Evolutionary conservation across 2,888 invertebrate genomes (phyloP).

Genomic region (Athalia rosae): DNA sequence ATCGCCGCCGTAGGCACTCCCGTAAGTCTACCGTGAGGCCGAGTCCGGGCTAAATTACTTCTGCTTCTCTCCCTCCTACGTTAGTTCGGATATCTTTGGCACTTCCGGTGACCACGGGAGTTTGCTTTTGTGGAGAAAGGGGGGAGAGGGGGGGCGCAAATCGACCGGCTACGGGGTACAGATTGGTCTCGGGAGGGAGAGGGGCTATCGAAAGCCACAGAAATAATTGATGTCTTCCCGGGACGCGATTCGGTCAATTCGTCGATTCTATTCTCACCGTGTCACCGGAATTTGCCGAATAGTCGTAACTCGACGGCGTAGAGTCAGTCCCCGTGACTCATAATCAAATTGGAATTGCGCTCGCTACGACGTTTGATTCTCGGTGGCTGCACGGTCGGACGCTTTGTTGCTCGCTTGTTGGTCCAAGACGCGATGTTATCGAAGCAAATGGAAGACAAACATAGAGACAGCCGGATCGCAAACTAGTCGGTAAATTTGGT

Average conservation of each 20-base stretch:
- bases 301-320: too few species aligned
- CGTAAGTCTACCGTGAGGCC: conserved; percentile 21
- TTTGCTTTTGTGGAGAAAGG: conserved; percentile 16
- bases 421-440: not conserved
- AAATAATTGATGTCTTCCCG: too few species aligned
- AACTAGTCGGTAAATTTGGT: too few species aligned
- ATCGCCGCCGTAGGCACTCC: conserved; percentile 28
- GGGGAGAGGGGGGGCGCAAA: too few species aligned
- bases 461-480: not conserved
- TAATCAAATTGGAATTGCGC: conserved; percentile 14
- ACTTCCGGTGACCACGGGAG: conserved; percentile 22
- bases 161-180: too few species aligned
- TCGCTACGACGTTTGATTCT: not conserved
- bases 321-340: conserved; percentile 1
- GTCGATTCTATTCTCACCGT: too few species aligned
- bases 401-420: conserved; percentile 29
- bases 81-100: conserved; percentile 18
- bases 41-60: conserved; percentile 34
- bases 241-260: too few species aligned
- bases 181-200: too few species aligned
- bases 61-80: not conserved
- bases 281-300: too few species aligned
- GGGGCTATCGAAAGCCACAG: too few species aligned
- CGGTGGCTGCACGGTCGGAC: conserved; percentile 7
- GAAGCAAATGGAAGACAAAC: conserved; percentile 26